phyloP scores from a whole-genome alignment of 2,888 invertebrate genomes.

The Strigamia transsilvanica region DNA sequence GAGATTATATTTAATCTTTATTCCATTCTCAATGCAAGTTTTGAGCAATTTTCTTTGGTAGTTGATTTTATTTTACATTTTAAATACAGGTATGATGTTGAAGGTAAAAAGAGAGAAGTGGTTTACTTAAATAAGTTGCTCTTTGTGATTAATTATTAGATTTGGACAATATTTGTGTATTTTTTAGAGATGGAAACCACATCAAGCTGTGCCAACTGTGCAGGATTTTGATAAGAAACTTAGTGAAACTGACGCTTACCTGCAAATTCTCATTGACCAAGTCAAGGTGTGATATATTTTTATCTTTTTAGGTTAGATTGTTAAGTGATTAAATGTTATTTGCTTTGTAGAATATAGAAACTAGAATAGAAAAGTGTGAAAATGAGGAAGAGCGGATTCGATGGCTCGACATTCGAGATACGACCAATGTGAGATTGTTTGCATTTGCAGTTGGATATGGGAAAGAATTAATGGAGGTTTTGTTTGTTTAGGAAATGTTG shows the following conservation, averaged over 20 bases:
- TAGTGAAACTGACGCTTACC: slow-evolving; percentile 93
- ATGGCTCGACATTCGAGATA: slow-evolving; percentile 76
- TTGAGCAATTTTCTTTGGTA: background rate
- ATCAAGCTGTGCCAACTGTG: slow-evolving; percentile 69
- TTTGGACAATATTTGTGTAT: background rate
- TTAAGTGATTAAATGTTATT: background rate
- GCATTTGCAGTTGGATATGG: slow-evolving; percentile 3
- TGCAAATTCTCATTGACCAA: slow-evolving; percentile 94
- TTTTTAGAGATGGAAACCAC: slow-evolving; percentile 69
- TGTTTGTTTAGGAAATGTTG: slow-evolving; percentile 79
- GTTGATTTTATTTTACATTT: background rate
- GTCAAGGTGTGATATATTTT: slow-evolving; percentile 69
- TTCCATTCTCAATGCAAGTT: no score
- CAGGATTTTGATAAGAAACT: slow-evolving; percentile 87
- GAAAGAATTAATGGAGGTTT: slow-evolving; percentile 55
- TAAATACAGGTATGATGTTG: background rate
- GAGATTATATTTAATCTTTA: no score
- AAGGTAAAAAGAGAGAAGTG: background rate
- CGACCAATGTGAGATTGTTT: slow-evolving; percentile 74
- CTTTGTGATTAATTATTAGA: no score
- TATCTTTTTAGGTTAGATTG: background rate
- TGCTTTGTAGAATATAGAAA: slow-evolving; percentile 72
- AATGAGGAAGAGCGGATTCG: slow-evolving; percentile 73
- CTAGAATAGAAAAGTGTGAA: slow-evolving; percentile 71
- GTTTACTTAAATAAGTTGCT: no score